Base-by-base conservation (phyloP, 1,140 invertebrate genomes). In the Thrips palmi region DNA sequence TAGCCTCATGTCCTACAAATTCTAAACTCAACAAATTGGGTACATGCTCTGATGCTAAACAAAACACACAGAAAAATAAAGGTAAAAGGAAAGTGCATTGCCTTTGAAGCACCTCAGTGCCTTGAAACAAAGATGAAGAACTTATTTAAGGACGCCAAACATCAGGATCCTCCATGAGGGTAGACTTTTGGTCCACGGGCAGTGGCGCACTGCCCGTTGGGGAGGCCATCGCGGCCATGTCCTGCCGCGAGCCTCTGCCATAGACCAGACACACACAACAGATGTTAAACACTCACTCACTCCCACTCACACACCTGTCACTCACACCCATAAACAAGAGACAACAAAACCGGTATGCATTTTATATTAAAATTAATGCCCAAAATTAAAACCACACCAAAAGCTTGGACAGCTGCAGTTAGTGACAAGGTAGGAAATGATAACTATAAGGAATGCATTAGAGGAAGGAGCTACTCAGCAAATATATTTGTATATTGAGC, bases 91-190 rank as follows among this genome's bases (percentile, higher is more conserved):
- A 6, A 31, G 12, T 6, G n/a, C n/a, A 31, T 31, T 31, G 29
- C 29, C 29, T 31, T 31, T 31, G 5, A 6, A 17, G 18, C 18
- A 17, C 4, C 6, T 31, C 18, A 31, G 18, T 31, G 29, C 12
- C 11, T 7, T 6, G 24, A 19, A 30, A 34, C 31, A 30, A 14
- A 38, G 17, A 5, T 18, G 17, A 32, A 38, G 10, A 11, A 33
- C 5, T 38, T 33, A 4, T 20, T 28, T 18, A 30, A 37, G 4
- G 79, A 58, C 79, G 77, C 81, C 80, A 84, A 47, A 84, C 77
- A 62, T 84, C 79, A 31, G 80, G 80, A 62, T 84, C 79, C 64
- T 84, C 79, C 78, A 84, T 83, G 39, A 83, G 67, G 44, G 80
- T 83, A 47, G 74, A 73, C 57, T 74, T 69, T 46, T 72, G 67